Evolutionary conservation across 1,140 invertebrate genomes (phyloP), one percentile per base, ranked within the genome.

Genomic region (Spodoptera frugiperda): DNA sequence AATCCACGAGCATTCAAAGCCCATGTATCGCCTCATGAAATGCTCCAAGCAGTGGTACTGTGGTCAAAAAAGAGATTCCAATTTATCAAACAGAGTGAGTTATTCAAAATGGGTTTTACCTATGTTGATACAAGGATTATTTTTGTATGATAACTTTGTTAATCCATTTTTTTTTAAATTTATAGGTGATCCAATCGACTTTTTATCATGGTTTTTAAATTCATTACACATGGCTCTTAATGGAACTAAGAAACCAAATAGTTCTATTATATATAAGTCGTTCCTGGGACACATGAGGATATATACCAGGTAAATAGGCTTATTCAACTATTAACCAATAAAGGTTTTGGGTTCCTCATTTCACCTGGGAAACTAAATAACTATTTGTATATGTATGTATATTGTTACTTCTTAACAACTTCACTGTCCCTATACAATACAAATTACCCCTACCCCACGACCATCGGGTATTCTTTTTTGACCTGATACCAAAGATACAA

Each of bases 11-110:
- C 99, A 90, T 99, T 99, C 89, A 99, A 99, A 95, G 98, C 99
- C 4, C 99, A 99, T 90, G 99, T 99, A 1, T 99, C 98, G 67
- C 99, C 99, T 0, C 99, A 99, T 93, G 99, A 99, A 95, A 99
- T 99, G 99, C 94, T 99, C 12, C 99, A 99, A 94, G 98, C 99
- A 44, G 99, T 99, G 39, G 99, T 99, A 0, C 94, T 99, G 8
- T 99, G 98, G 97, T 99, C 98, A 85, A 98, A 98, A 91, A 99
- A 99, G 89, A 96, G 97, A 83, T 99, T 99, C 91, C 99, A 99
- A 90, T 99, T 99, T 89, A 99, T 98, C 2, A 96, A 99, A 89
- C 99, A 99, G 96, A 98, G 98, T 97, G 91, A 89, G 88, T 85
- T 15, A 48, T 46, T 48, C 21, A 9, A 8, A 2, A 63, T 30